Evolutionary conservation across 2,797 vertebrate species (phyloP).

Genomic region (Protosalanx chinensis): DNA sequence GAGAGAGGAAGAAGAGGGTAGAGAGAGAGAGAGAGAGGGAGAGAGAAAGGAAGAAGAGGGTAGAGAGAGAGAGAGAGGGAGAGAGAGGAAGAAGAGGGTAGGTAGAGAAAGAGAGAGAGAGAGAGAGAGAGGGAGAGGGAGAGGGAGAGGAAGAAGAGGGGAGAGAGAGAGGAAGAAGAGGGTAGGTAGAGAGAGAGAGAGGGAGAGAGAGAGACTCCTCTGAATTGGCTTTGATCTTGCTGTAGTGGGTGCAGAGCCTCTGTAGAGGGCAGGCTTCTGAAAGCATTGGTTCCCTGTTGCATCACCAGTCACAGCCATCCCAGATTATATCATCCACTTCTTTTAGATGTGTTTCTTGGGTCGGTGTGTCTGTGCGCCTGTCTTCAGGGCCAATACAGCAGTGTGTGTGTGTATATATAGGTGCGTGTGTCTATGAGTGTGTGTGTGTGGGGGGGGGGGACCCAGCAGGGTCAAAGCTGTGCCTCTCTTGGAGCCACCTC

Average conservation of each 20-base stretch:
- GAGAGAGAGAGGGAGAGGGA: conserved; percentile 2
- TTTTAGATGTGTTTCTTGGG: conserved; percentile 62
- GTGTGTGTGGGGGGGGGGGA: background rate
- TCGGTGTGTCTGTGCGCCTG: conserved; percentile 22
- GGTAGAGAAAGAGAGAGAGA: background rate
- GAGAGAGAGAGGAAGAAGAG: conserved; percentile 25
- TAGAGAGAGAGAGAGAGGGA: too few species aligned
- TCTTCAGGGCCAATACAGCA: conserved; percentile 1
- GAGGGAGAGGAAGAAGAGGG: too few species aligned
- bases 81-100: background rate
- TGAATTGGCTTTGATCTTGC: conserved; percentile 68
- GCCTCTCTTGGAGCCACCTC: conserved; percentile 43
- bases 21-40: background rate
- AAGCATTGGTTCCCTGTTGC: conserved; percentile 77
- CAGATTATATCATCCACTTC: conserved; percentile 74
- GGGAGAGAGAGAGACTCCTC: conserved; percentile 33
- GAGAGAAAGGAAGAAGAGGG: background rate
- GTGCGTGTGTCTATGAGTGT: background rate
- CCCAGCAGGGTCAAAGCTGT: background rate
- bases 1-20: conserved; percentile 29
- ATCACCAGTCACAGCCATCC: conserved; percentile 76
- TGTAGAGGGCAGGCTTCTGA: conserved; percentile 76
- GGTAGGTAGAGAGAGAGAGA: conserved; percentile 10
- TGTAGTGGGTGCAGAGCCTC: conserved; percentile 68
- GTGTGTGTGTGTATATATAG: conserved; percentile 25